Percentiles rank a stretch among this genome's conserved stretches.
Conservation (phyloP, 2,797 vertebrate species). For the Helarctos malayanus region DNA sequence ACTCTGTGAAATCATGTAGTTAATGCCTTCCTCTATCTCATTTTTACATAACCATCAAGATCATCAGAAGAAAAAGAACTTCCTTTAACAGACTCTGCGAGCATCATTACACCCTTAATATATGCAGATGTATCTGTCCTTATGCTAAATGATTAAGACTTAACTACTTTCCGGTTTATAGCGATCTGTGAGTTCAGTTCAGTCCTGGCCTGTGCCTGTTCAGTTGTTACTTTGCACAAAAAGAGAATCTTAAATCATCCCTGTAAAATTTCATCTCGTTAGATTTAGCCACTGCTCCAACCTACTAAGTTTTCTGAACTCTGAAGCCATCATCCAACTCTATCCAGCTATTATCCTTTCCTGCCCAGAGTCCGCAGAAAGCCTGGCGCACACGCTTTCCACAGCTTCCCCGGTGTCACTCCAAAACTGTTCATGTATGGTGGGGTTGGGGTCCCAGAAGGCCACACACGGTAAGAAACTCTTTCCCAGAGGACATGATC, state of each 20-base stretch:
- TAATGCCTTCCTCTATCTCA: background rate
- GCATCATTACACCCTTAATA: background rate
- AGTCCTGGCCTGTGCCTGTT: background rate
- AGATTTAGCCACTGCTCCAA: background rate
- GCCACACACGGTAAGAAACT: background rate
- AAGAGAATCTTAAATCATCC: background rate
- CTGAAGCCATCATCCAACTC: background rate
- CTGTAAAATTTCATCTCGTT: background rate
- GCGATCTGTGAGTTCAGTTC: background rate
- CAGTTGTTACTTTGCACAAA: background rate
- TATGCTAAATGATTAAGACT: background rate
- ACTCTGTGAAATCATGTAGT: background rate
- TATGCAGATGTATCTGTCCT: background rate
- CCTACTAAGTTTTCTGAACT: background rate
- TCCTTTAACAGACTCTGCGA: background rate
- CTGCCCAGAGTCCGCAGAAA: background rate
- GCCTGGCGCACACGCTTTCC: background rate
- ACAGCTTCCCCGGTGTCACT: background rate
- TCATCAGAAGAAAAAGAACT: background rate
- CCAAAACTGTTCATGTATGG: background rate
- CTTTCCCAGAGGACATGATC: background rate
- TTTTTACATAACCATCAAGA: background rate
- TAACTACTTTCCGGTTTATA: background rate
- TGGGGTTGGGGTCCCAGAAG: background rate
- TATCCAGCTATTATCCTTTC: background rate